These are phyloP conservation scores for Xenentodon cancila DNA, from an alignment of 2,797 vertebrate species.

Conservation along the genomic window DNA sequence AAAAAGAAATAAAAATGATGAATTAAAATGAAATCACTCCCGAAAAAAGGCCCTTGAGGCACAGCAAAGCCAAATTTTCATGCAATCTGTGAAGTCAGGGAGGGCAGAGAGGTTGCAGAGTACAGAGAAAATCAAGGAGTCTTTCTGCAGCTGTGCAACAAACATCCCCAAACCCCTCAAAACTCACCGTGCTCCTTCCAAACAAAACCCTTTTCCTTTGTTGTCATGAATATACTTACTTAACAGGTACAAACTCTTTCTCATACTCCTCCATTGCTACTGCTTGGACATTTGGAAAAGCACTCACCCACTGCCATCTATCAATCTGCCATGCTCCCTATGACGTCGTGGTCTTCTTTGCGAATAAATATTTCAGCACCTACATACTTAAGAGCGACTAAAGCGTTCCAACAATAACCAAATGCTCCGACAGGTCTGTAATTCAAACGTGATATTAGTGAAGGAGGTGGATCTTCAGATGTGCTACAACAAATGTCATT, in stretches of 20 bases:
- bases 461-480: constrained; percentile 42
- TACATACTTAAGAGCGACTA: constrained; percentile 47
- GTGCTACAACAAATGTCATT: constrained; percentile 41
- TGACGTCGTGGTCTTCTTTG: constrained; percentile 50
- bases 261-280: constrained; percentile 37
- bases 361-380: constrained; percentile 61
- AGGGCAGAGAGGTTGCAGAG: constrained; percentile 58
- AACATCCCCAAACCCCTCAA: constrained; percentile 23
- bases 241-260: constrained; percentile 20
- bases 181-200: constrained; percentile 15
- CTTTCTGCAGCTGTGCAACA: constrained; percentile 48
- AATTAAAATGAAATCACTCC: constrained; percentile 46
- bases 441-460: constrained; percentile 50
- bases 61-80: constrained; percentile 50
- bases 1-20: constrained; percentile 28
- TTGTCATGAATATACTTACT: constrained; percentile 25
- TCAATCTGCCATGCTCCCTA: constrained; percentile 41
- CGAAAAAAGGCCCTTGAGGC: constrained; percentile 38
- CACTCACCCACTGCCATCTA: constrained; percentile 55
- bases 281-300: constrained; percentile 54
- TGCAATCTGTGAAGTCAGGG: constrained; percentile 44
- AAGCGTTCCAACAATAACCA: constrained; percentile 57
- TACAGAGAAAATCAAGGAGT: constrained; percentile 19
- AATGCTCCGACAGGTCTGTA: constrained; percentile 54
- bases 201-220: constrained; percentile 30